Conservation (phyloP, 1,140 invertebrate species). For the Papilio polyxenes region DNA sequence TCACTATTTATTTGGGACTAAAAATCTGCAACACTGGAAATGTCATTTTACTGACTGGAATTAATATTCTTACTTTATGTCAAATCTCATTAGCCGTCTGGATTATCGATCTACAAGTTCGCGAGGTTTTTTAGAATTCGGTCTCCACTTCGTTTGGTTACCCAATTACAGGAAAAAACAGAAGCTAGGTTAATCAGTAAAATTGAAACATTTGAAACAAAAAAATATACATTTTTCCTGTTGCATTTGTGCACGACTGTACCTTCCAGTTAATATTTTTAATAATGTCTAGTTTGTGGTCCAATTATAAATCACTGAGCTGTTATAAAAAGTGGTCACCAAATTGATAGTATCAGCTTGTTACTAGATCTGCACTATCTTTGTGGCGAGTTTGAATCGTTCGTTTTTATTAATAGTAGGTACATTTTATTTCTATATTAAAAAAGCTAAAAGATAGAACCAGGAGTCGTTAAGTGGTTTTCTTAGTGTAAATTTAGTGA, state of each 20-base stretch:
- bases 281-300: constrained; percentile 30
- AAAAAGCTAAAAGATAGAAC: background rate
- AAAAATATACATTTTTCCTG: background rate
- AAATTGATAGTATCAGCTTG: constrained; percentile 32
- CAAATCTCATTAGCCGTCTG: no score
- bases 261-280: background rate
- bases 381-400: background rate
- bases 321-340: constrained; percentile 34
- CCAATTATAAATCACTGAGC: constrained; percentile 36
- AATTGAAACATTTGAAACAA: background rate
- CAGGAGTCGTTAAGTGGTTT: no score
- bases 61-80: no score
- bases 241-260: constrained; percentile 17
- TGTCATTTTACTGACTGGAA: no score
- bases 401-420: background rate
- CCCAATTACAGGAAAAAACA: no score
- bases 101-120: no score
- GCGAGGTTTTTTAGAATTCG: no score
- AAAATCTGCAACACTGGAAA: no score
- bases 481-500: no score
- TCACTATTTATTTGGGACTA: no score
- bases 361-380: background rate
- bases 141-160: no score
- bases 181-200: no score
- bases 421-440: background rate